Evolutionary conservation across 30 jellyfish, hydroid and myxozoan genomes (phyloP).

Genomic region (Aurelia sp.): DNA sequence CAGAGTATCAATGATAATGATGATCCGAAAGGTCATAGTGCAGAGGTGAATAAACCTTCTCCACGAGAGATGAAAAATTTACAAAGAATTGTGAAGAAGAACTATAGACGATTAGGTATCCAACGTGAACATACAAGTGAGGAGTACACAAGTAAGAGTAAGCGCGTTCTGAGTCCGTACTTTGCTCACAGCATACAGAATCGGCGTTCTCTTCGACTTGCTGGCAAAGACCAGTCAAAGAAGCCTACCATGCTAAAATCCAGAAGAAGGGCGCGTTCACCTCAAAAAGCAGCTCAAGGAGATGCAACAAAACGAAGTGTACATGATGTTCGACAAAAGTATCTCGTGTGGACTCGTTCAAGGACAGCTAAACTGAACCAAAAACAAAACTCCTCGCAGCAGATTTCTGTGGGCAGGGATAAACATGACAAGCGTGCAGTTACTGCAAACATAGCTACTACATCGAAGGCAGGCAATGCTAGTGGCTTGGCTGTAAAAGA

Average conservation of each 20-base stretch:
- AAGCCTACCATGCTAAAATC: not conserved
- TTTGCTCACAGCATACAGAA: not conserved
- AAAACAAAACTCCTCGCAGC: not conserved
- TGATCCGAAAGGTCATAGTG: too few relatives aligned
- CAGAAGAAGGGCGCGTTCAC: not conserved
- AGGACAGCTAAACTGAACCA: not conserved
- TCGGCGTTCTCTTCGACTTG: constrained; percentile 13
- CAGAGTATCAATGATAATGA: too few relatives aligned
- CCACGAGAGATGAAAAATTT: too few relatives aligned
- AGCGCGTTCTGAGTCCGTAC: not conserved
- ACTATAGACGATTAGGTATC: not conserved
- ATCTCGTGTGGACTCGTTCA: constrained; percentile 8
- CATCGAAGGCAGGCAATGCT: not conserved
- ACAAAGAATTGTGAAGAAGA: not conserved
- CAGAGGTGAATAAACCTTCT: too few relatives aligned
- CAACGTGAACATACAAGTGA: not conserved
- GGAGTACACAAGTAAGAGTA: not conserved
- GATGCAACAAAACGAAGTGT: not conserved
- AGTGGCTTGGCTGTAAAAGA: not conserved
- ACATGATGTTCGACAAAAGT: not conserved
- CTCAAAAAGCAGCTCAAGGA: not conserved
- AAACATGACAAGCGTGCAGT: not conserved
- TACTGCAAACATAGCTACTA: not conserved
- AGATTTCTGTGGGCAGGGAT: too few relatives aligned
- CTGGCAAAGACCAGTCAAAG: not conserved